A percentile compares a stretch with the other conserved stretches of the same genome.
Conservation (phyloP, 2,113 vertebrate genomes). For the Apaloderma vittatum region DNA sequence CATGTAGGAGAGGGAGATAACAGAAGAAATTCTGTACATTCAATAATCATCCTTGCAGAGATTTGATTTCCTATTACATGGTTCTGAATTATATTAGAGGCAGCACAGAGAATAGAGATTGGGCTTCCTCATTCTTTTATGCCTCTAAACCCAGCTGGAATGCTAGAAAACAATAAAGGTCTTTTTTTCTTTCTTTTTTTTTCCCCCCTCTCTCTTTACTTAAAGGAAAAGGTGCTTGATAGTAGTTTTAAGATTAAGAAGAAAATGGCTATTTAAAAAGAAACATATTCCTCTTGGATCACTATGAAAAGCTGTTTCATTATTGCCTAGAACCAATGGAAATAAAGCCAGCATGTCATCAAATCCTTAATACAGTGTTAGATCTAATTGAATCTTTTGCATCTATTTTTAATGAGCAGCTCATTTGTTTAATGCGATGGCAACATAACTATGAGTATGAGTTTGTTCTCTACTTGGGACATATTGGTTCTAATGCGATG, state of each 20-base stretch:
- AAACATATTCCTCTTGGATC: slow-evolving; percentile 50
- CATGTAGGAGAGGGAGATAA: not conserved
- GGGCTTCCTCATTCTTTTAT: not conserved
- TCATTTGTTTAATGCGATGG: slow-evolving; percentile 67
- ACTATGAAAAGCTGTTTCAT: slow-evolving; percentile 29
- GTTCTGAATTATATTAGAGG: not conserved
- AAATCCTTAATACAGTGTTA: slow-evolving; percentile 32
- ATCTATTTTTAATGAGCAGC: slow-evolving; percentile 72
- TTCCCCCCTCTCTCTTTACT: not conserved
- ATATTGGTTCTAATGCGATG: slow-evolving; percentile 21
- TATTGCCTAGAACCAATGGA: slow-evolving; percentile 39
- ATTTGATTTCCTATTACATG: slow-evolving; percentile 31
- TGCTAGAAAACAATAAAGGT: not conserved
- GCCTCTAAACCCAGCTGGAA: not conserved
- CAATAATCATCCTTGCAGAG: not conserved
- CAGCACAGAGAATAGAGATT: not conserved
- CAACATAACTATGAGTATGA: slow-evolving; percentile 44
- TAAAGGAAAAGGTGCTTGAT: slow-evolving; percentile 24
- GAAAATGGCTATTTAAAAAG: slow-evolving; percentile 47
- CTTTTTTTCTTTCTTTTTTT: not conserved
- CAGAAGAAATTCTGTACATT: not conserved
- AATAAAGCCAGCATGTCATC: slow-evolving; percentile 36
- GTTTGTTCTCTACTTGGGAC: slow-evolving; percentile 62
- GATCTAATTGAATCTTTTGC: slow-evolving; percentile 59
- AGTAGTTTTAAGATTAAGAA: slow-evolving; percentile 16